Evolutionary conservation across 2,888 invertebrate genomes (phyloP).

Genomic region (Acrobasis repandana): DNA sequence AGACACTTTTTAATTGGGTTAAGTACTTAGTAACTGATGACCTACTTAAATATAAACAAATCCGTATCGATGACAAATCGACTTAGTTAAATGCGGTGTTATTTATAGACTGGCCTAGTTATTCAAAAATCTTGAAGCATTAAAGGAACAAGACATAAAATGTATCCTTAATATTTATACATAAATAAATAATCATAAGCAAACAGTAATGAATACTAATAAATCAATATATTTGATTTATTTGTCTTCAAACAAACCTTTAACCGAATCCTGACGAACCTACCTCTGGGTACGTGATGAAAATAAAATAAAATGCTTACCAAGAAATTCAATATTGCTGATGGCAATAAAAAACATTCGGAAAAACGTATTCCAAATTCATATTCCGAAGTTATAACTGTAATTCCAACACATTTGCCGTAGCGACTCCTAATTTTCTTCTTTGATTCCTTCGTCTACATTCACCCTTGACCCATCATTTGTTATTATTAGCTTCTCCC

Average conservation of each 20-base stretch:
- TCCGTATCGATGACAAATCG: too few species aligned
- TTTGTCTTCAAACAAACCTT: constrained; percentile 11
- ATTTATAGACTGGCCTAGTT: neutral
- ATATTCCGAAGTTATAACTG: constrained; percentile 30
- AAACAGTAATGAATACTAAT: neutral
- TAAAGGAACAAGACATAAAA: neutral
- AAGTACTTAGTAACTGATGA: too few species aligned
- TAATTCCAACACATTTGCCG: constrained; percentile 38
- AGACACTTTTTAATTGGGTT: too few species aligned
- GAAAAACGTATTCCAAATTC: constrained; percentile 27
- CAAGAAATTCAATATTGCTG: constrained; percentile 20
- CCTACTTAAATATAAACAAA: too few species aligned
- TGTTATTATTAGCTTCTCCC: constrained; percentile 63
- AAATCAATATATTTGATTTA: constrained; percentile 15
- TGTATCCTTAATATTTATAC: neutral
- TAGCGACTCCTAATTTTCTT: constrained; percentile 54
- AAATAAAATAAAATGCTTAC: constrained; percentile 17
- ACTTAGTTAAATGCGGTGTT: too few species aligned
- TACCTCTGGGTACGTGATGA: constrained; percentile 14
- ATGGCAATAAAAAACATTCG: constrained; percentile 24
- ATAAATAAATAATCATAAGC: neutral
- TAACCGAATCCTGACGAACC: constrained; percentile 10
- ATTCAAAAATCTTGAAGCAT: neutral
- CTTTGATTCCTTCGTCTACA: constrained; percentile 54
- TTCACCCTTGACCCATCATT: constrained; percentile 77